Conservation (phyloP, 2,888 invertebrate species). For the Scrobipalpa costella region DNA sequence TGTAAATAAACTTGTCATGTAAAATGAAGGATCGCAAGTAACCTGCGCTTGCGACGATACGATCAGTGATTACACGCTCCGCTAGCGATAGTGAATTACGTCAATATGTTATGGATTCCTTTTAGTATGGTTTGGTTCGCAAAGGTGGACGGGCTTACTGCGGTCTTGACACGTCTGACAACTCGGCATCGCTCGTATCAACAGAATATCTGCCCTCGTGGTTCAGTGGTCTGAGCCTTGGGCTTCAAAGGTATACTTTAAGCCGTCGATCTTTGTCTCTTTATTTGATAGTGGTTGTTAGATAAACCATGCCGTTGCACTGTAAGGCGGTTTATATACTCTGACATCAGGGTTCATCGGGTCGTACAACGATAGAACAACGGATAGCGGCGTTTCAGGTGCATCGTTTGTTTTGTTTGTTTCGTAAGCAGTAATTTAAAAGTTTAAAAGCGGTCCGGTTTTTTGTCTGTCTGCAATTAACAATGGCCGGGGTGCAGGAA, state of each 20-base stretch:
- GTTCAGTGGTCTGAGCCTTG: not conserved
- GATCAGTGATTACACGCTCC: constrained; percentile 22
- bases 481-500: constrained; percentile 47
- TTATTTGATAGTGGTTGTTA: too few species aligned
- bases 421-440: constrained; percentile 58
- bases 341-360: not conserved
- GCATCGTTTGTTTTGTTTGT: constrained; percentile 54
- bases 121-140: not conserved
- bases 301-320: too few species aligned
- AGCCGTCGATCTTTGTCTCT: too few species aligned
- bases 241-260: too few species aligned
- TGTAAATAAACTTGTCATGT: constrained; percentile 26
- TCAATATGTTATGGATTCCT: constrained; percentile 20
- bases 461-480: constrained; percentile 58
- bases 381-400: constrained; percentile 13
- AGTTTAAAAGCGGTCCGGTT: constrained; percentile 46
- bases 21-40: constrained; percentile 13
- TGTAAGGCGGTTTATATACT: not conserved
- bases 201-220: too few species aligned
- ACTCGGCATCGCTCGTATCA: too few species aligned
- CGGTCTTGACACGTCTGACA: constrained; percentile 4
- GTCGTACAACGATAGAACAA: too few species aligned
- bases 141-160: not conserved
- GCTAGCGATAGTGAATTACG: constrained; percentile 21
- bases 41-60: constrained; percentile 7